Percentiles rank a stretch among this genome's conserved stretches.
Evolutionary conservation across 1,140 invertebrate species (phyloP).

Genomic region (Drosophila equinoxialis): DNA sequence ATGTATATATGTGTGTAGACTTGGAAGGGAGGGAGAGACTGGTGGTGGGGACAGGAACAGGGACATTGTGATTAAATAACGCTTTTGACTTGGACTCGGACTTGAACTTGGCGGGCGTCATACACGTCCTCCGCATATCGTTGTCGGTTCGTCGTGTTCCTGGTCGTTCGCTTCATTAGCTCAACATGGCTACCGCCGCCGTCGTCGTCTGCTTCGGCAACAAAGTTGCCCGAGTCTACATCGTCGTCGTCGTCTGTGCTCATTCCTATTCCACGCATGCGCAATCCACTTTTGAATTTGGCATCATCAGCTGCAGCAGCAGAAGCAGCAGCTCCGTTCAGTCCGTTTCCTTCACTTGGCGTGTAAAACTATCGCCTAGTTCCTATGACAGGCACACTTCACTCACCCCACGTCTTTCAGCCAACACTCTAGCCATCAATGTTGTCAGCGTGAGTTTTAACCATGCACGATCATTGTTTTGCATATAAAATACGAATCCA

Average conservation of each 20-base stretch:
- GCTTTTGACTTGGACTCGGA: slow-evolving; percentile 49
- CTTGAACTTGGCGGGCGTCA: slow-evolving; percentile 61
- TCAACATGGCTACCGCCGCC: slow-evolving; percentile 41
- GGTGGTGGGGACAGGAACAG: background rate
- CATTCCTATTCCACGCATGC: slow-evolving; percentile 76
- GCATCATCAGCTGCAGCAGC: slow-evolving; percentile 62
- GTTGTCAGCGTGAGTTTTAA: background rate
- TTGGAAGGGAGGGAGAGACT: background rate
- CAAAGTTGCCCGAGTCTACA: slow-evolving; percentile 39
- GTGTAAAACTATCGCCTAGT: slow-evolving; percentile 70
- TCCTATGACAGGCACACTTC: slow-evolving; percentile 66
- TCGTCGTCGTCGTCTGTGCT: slow-evolving; percentile 36
- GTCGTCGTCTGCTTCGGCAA: slow-evolving; percentile 25
- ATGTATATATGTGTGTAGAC: background rate
- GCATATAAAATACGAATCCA: background rate
- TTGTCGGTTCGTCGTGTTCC: slow-evolving; percentile 22
- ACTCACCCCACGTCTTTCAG: background rate
- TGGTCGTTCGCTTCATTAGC: slow-evolving; percentile 66
- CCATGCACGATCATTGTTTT: background rate
- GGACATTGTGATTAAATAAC: slow-evolving; percentile 78
- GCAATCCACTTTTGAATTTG: slow-evolving; percentile 76
- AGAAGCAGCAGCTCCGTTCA: slow-evolving; percentile 45
- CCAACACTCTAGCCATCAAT: too few relatives aligned
- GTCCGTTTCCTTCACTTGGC: slow-evolving; percentile 52
- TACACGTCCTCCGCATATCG: slow-evolving; percentile 17